Base-by-base conservation (phyloP, 2,113 vertebrate genomes). In the Ammospiza nelsoni region DNA sequence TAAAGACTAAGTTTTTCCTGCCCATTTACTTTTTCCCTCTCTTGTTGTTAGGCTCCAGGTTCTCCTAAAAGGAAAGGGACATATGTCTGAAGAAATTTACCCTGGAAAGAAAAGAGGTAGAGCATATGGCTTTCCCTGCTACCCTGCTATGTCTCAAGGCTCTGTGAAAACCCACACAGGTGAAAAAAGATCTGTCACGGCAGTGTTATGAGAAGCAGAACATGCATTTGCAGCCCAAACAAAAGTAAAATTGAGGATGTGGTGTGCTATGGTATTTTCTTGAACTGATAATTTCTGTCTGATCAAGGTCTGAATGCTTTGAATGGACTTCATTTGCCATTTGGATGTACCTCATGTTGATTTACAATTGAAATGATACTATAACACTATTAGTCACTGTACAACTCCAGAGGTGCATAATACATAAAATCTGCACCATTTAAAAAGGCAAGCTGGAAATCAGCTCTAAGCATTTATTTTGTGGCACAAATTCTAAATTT, bases 141-240 rank as follows among this genome's bases (percentile, higher is more conserved):
- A 9, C 48, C 43, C 90, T 95, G 87, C 75, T 65, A 9, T 59
- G 39, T 88, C 63, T 95, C 93, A 94, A 90, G 72, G 51, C 51
- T 91, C 39, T 48, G 18, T 69, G 59, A 84, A 96, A 96, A 94
- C 29, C 61, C 75, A 41, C 82, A 67, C 87, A 97, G 95, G 90
- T 95, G 95, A 95, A 95, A 96, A 97, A 92, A 85, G 84, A 91
- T 68, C 93, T 86, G 90, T 90, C 75, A 74, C 21, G 78, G 55
- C 43, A 80, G n/a, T n/a, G 66, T 93, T 96, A 95, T 55, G 75
- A 94, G 89, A 96, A 95, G 83, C 90, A 97, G 90, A 95, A 93
- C 63, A 84, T 74, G 80, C 57, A 39, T 82, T 84, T 8, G 1
- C 43, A 90, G 52, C 39, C 65, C 37, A 67, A 92, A 88, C 69